Conservation (phyloP, 2,113 vertebrate species). For the Tragelaphus imberbis region DNA sequence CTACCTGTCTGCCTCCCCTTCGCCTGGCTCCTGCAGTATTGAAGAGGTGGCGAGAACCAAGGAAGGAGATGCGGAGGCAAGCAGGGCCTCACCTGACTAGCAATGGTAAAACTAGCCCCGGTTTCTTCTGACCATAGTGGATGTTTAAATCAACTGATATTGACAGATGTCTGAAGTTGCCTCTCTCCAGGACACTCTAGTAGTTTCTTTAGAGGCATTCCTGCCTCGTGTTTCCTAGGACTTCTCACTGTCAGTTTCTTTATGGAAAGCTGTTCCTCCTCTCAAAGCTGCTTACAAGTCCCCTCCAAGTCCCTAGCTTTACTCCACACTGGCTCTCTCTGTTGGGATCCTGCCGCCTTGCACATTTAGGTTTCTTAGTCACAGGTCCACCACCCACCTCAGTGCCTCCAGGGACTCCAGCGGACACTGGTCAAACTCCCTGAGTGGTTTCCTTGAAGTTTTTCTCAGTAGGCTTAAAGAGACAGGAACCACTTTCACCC, state of each 20-base stretch:
- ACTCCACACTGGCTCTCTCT: background rate
- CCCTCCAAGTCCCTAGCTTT: background rate
- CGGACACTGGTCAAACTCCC: background rate
- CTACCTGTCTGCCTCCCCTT: background rate
- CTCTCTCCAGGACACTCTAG: background rate
- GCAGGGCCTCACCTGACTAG: background rate
- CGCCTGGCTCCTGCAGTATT: background rate
- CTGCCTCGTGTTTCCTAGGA: background rate
- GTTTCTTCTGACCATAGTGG: background rate
- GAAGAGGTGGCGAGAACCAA: rapidly evolving
- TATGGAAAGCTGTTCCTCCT: background rate
- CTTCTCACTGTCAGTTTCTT: background rate
- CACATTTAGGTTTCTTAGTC: background rate
- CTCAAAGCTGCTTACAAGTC: background rate
- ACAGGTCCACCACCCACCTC: background rate
- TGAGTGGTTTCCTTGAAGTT: background rate
- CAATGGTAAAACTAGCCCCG: background rate
- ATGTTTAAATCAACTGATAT: background rate
- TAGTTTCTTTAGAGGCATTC: background rate
- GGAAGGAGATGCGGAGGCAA: background rate
- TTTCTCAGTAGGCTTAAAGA: background rate
- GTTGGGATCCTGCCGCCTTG: background rate
- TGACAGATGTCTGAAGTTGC: background rate
- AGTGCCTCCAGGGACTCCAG: background rate
- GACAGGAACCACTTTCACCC: background rate